Evolutionary conservation across 2,113 vertebrate genomes (phyloP), one percentile per base, ranked within the genome.

Genomic region (Dissostichus mawsoni): DNA sequence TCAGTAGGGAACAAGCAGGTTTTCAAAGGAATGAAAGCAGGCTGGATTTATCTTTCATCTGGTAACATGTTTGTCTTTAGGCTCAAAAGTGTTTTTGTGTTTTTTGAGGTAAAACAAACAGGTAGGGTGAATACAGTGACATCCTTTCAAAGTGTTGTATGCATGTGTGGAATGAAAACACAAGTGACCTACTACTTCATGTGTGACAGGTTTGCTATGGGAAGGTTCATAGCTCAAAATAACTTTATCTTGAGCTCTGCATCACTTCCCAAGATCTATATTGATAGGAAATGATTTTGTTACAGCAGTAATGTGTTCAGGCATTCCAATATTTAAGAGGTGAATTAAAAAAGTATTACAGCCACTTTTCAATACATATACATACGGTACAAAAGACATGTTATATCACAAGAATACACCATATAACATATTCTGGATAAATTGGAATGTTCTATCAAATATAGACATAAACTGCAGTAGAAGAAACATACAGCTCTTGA

Each of bases 161-260:
- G 14, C 12, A 1, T 33, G n/a, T 64, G 8, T 51, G 14, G 11
- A 45, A 51, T 79, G 20, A 41, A 74, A 81, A 81, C 51, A 75
- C 12, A 58, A 4, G 2, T 13, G 48, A 6, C 36, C 58, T 50
- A 7, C 5, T 10, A 8, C 4, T 44, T 52, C 3, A 62, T 44
- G 33, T 41, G 44, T 51, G 33, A 45, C 41, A 47, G 18, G n/a
- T 61, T 48, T 67, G 29, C 13, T 57, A 0, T 5, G 6, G 16
- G 33, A 9, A 4, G n/a, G 12, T 82, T 66, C 9, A 23, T 66
- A 29, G 2, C 7, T 18, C 16, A 29, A 58, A 71, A 2, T 41
- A 12, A 48, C 2, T 45, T 47, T 3, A 53, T 36, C 18, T 45
- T n/a, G 2, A 41, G 13, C 25, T 61, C 14, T 69, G n/a, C 16